Evolutionary conservation across 1,140 invertebrate species (phyloP), one percentile per base, ranked within the genome.

Genomic region (Brachionus manjavacas): DNA sequence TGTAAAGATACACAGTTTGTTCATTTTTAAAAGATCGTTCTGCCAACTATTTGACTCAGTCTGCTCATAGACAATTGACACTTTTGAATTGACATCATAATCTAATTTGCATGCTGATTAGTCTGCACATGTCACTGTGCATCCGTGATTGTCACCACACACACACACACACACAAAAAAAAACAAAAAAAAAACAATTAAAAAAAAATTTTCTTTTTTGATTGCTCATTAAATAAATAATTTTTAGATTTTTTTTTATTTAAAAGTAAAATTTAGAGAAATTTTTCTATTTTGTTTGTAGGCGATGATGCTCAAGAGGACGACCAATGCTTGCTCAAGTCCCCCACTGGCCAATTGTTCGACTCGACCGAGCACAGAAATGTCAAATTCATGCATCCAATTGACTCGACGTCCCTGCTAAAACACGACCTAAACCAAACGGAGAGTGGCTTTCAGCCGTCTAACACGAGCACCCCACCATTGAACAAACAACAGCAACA

Each of bases 31-130:
- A n/a, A n/a, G n/a, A n/a, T n/a, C n/a, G n/a, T n/a, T 35, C 31
- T 35, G 31, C 31, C 31, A 3, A 35, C 4, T 35, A 35, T 35
- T 35, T 35, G 31, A 35, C 31, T 35, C 2, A 35, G 4, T 35
- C 31, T 35, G 4, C 31, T 35, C 31, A 35, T 35, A 35, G 31
- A 35, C 31, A 35, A 35, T 35, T 35, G 31, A 35, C 31, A 35
- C 31, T 35, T 35, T 35, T 35, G 31, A 35, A 52, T 35, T 35
- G 31, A 35, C n/a, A 52, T 52, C 14, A 52, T 6, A 52, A 16
- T 52, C 46, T 52, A 70, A 70, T 70, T 70, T 70, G 66, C 66
- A 70, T 70, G 66, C 66, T 70, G 66, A 70, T 70, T 70, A 70
- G 46, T 52, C 14, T 52, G 46, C 46, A 52, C 46, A 52, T 52